These are phyloP conservation scores for Talpa occidentalis DNA, from an alignment of 2,113 vertebrate genomes.

Conservation along the genomic window DNA sequence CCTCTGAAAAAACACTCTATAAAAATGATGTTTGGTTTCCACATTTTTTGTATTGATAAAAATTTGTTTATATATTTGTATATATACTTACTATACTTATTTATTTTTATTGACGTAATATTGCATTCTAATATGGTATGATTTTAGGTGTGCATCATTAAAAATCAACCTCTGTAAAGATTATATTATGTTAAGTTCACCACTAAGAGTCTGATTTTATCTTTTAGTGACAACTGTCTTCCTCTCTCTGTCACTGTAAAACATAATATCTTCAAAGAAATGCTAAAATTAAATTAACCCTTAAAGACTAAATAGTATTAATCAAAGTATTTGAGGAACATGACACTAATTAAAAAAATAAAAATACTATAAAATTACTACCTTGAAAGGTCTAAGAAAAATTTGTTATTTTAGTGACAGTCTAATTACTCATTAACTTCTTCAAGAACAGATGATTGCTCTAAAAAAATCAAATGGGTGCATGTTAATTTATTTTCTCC, in stretches of 20 bases:
- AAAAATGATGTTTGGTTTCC: constrained; percentile 54
- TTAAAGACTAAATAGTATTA: constrained; percentile 50
- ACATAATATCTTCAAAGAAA: not conserved
- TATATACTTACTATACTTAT: too few species aligned
- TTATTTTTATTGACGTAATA: too few species aligned
- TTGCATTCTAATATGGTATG: too few species aligned
- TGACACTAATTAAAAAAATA: constrained; percentile 56
- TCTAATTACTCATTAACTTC: not conserved
- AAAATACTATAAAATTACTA: constrained; percentile 38
- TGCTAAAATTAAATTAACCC: constrained; percentile 34
- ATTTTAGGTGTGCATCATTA: too few species aligned
- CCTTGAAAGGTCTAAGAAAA: constrained; percentile 11
- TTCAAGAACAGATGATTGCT: constrained; percentile 5
- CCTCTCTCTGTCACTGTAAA: not conserved
- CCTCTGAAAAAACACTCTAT: constrained; percentile 58
- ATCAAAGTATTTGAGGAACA: not conserved
- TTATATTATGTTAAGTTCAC: too few species aligned
- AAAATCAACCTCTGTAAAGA: too few species aligned
- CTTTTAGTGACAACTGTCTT: not conserved
- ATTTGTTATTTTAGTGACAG: constrained; percentile 34
- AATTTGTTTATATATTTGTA: too few species aligned
- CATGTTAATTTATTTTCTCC: constrained; percentile 53
- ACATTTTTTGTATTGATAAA: not conserved
- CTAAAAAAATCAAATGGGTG: constrained; percentile 20
- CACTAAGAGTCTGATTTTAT: not conserved